Percentiles rank a stretch among this genome's conserved stretches.
Conservation (phyloP, 2,113 vertebrate genomes). For the Sylvilagus bachmani region DNA sequence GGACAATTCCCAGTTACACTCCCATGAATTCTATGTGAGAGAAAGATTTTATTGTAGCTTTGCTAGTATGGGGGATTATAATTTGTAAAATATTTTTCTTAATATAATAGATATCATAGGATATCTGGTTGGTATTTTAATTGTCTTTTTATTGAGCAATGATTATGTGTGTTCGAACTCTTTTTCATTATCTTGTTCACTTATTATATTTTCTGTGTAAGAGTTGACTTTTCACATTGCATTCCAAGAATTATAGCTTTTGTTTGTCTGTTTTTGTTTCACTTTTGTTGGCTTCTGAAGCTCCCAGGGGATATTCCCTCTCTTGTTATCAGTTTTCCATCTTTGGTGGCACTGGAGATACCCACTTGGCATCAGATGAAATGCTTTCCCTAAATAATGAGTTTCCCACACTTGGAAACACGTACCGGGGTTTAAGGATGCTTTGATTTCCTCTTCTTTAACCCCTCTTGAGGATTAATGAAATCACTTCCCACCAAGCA, state of each 20-base stretch:
- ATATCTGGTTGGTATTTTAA: background rate
- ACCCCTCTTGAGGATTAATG: background rate
- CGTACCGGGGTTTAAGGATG: background rate
- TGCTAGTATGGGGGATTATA: conserved; percentile 11
- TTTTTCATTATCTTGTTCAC: conserved; percentile 54
- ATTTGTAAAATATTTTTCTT: conserved; percentile 56
- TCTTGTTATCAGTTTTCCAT: conserved; percentile 28
- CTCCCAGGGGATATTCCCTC: background rate
- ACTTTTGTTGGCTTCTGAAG: conserved; percentile 50
- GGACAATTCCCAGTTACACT: conserved; percentile 43
- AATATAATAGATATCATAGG: background rate
- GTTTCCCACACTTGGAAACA: background rate
- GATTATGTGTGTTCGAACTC: conserved; percentile 14
- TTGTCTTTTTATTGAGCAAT: background rate
- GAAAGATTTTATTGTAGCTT: conserved; percentile 64
- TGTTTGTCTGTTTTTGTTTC: background rate
- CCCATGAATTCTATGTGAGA: conserved; percentile 39
- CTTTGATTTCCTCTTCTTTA: background rate
- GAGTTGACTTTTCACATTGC: conserved; percentile 16
- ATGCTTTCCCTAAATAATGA: conserved; percentile 30
- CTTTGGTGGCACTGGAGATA: conserved; percentile 20
- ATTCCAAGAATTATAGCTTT: background rate
- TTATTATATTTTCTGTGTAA: conserved; percentile 9
- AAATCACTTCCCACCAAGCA: background rate
- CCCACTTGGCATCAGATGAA: background rate